phyloP scores from a whole-genome alignment of 2,797 vertebrate genomes.

The Philypnodon macrostomus region DNA sequence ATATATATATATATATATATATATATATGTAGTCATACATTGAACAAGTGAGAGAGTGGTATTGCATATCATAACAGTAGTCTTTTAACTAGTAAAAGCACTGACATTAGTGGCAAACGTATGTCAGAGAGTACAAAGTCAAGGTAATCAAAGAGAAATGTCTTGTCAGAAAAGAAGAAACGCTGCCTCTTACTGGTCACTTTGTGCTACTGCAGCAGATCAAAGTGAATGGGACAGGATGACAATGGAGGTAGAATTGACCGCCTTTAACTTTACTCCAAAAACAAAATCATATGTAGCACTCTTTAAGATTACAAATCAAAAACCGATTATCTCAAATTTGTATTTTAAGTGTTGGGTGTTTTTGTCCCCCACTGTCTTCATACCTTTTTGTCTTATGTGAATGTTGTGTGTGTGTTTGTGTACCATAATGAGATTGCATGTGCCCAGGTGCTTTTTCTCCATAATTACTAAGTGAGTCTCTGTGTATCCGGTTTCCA shows the following conservation, averaged over 20 bases:
- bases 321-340: too few species aligned
- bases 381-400: too few species aligned
- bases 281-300: too few species aligned
- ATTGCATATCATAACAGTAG: too few species aligned
- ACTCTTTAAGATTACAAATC: too few species aligned
- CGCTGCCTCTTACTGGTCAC: constrained; percentile 64
- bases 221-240: constrained; percentile 6
- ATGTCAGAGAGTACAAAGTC: background rate
- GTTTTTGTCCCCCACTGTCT: constrained; percentile 2
- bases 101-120: too few species aligned
- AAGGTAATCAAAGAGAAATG: constrained; percentile 11
- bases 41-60: too few species aligned
- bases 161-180: constrained; percentile 63
- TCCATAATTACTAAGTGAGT: constrained; percentile 62
- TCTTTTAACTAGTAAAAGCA: too few species aligned
- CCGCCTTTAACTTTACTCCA: too few species aligned
- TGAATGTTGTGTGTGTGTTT: constrained; percentile 5
- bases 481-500: constrained; percentile 50
- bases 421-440: constrained; percentile 57
- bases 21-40: too few species aligned
- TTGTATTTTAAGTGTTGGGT: too few species aligned
- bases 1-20: too few species aligned
- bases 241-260: background rate
- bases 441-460: constrained; percentile 60
- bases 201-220: constrained; percentile 47